A percentile compares a stretch with the other conserved stretches of the same genome.
These are phyloP conservation scores for Prinia subflava DNA, from an alignment of 2,113 vertebrate genomes.

Conservation along the genomic window DNA sequence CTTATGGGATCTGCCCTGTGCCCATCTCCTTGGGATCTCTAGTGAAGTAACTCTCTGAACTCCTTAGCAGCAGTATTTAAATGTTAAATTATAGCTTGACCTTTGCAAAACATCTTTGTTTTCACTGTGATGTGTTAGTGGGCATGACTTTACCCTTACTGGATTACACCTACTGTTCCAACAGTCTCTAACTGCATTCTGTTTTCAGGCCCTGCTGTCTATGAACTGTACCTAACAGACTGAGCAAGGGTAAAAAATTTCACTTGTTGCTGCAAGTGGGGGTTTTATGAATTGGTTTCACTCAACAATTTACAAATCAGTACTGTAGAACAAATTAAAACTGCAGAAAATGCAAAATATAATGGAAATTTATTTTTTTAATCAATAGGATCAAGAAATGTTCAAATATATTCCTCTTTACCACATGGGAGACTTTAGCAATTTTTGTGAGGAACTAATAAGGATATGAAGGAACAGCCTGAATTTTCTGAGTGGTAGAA, in stretches of 20 bases:
- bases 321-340: neutral
- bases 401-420: neutral
- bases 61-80: neutral
- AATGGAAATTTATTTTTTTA: neutral
- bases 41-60: neutral
- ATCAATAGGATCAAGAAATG: neutral
- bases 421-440: neutral
- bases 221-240: neutral
- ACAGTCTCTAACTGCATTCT: neutral
- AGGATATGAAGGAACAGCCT: neutral
- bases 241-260: neutral
- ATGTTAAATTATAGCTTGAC: neutral
- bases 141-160: neutral
- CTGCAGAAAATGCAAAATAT: neutral
- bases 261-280: neutral
- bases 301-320: neutral
- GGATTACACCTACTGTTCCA: neutral
- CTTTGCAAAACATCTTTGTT: neutral
- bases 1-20: fast-evolving
- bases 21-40: neutral
- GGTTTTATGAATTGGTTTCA: neutral
- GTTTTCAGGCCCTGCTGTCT: neutral
- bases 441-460: neutral
- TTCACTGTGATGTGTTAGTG: neutral
- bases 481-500: neutral